Base-by-base conservation (phyloP, 2,797 vertebrate species). In the Pachyuromys duprasi region DNA sequence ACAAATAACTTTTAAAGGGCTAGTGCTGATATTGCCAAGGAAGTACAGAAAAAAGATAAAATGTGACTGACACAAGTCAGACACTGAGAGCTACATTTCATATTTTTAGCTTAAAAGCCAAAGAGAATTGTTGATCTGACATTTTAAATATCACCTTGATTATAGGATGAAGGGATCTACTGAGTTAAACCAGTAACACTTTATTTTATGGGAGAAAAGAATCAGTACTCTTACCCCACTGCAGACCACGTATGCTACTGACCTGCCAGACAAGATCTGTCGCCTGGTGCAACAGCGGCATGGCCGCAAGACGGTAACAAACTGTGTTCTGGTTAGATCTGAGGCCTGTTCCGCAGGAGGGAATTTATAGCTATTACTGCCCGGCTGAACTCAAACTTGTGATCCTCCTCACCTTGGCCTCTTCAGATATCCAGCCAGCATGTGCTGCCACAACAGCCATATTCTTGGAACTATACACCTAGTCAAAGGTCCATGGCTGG, bases 21-120 rank as follows among this genome's bases (percentile, higher is more conserved):
- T 49, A 80, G 28, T 20, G 28, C 18, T 31, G 42, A 39, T 20
- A 33, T 2, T 33, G 63, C 74, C 53, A 69, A 92, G 6, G 63
- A 94, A 84, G 13, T 57, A 91, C 2, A 92, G 26, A 79, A 89
- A 24, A 90, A 9, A 67, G 36, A 33, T 17, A 31, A 83, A 20
- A 75, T 3, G 65, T 82, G 15, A 55, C 20, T 36, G 45, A 45
- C 0, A 49, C 6, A 67, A 69, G 2, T 24, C 39, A 83, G 24
- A 74, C 0, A 94, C 9, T 7, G 39, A 42, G 62, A 83, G 74
- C 3, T 12, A 45, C 39, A 84, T 45, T 57, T 78, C 55, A 42
- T 20, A 86, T 67, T 95, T 93, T 94, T 91, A 45, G 78, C 88
- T 92, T 82, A 22, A 93, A 8, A 93, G 49, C 26, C 55, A 95